Evolutionary conservation across 2,113 vertebrate species (phyloP).

Genomic region (Spilogale gracilis): DNA sequence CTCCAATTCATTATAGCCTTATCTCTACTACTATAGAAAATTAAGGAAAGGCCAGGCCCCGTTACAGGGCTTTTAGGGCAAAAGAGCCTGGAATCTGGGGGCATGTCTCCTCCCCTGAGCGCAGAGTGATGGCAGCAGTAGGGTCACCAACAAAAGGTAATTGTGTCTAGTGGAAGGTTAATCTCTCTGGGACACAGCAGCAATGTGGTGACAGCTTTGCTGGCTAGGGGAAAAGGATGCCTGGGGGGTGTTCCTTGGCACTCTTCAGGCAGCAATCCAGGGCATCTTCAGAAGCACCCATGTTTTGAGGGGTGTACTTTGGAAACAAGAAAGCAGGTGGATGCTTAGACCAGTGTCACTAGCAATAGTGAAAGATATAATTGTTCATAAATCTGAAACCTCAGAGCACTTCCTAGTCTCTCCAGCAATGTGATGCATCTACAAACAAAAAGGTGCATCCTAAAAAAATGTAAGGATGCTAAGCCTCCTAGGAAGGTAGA

Average conservation of each 20-base stretch:
- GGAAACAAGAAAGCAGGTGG: neutral
- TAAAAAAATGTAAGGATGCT: neutral
- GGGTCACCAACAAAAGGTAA: too few species aligned
- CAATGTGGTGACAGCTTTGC: neutral
- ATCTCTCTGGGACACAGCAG: neutral
- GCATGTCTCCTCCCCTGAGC: neutral
- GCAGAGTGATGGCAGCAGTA: fast-evolving
- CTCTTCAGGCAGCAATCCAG: neutral
- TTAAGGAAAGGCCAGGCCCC: neutral
- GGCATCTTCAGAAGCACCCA: neutral
- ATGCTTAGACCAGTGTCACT: neutral
- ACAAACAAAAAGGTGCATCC: slow-evolving; percentile 13
- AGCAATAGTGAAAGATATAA: neutral
- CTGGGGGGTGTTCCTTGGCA: neutral
- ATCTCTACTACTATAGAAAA: neutral
- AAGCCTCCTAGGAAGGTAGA: neutral
- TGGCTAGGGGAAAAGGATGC: neutral
- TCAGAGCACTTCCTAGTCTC: neutral
- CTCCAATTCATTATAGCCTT: neutral
- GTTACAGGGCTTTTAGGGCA: neutral
- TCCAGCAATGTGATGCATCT: neutral
- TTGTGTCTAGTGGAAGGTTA: neutral
- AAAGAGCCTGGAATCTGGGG: neutral
- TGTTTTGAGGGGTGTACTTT: neutral
- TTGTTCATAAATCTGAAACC: neutral